These are phyloP conservation scores for Torymus aiolomorphi DNA, from an alignment of 2,888 invertebrate species.

Conservation along the genomic window DNA sequence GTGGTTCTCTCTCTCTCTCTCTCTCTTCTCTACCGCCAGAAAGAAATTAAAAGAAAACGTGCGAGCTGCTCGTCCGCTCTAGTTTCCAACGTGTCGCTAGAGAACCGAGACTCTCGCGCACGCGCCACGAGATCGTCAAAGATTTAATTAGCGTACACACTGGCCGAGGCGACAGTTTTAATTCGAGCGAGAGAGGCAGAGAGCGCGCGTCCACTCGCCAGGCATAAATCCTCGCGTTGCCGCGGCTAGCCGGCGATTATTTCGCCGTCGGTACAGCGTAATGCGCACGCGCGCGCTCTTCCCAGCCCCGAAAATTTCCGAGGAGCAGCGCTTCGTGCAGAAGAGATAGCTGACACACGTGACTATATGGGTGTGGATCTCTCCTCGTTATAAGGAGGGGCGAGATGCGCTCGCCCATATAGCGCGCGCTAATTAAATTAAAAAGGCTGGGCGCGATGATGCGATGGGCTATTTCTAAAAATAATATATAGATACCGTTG, in stretches of 20 bases:
- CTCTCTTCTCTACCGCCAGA: slow-evolving; percentile 45
- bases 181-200: slow-evolving; percentile 58
- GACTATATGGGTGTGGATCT: slow-evolving; percentile 6
- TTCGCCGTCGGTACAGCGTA: slow-evolving; percentile 51
- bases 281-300: no score
- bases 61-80: slow-evolving; percentile 7
- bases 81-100: slow-evolving; percentile 8
- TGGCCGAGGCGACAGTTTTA: slow-evolving; percentile 65
- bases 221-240: slow-evolving; percentile 64
- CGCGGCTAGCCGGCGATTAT: slow-evolving; percentile 63
- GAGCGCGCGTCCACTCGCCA: slow-evolving; percentile 56
- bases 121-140: slow-evolving; percentile 59
- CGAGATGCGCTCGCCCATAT: no score
- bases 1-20: neutral
- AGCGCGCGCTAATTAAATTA: no score
- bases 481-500: no score
- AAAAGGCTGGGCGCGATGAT: no score
- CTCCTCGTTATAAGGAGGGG: neutral
- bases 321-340: no score
- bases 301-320: no score
- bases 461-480: no score
- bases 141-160: slow-evolving; percentile 66
- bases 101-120: neutral
- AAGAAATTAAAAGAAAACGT: slow-evolving; percentile 45
- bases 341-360: neutral